Evolutionary conservation across 2,888 invertebrate genomes (phyloP).

Genomic region (Drosophila paramelanica): DNA sequence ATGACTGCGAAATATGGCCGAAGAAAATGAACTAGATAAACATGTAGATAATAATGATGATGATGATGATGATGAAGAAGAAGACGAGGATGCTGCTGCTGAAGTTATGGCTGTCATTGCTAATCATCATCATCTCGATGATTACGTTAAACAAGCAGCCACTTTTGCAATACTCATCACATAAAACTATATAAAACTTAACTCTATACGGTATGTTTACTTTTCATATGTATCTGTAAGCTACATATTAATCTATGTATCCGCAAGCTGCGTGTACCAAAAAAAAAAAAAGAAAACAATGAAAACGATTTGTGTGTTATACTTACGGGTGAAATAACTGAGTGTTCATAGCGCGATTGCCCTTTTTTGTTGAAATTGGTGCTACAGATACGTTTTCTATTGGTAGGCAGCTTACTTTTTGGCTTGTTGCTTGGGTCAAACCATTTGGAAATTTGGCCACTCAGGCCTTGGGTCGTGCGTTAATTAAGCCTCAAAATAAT

Average conservation of each 20-base stretch:
- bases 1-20: constrained; percentile 57
- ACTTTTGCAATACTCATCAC: constrained; percentile 54
- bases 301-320: constrained; percentile 13
- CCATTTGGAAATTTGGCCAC: constrained; percentile 26
- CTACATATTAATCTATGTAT: constrained; percentile 1
- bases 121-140: constrained; percentile 28
- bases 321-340: constrained; percentile 4
- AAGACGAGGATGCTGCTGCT: constrained; percentile 18
- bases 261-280: not conserved
- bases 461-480: constrained; percentile 39
- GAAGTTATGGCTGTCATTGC: constrained; percentile 16
- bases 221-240: constrained; percentile 1
- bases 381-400: constrained; percentile 24
- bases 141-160: constrained; percentile 16
- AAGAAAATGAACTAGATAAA: constrained; percentile 53
- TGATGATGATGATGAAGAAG: constrained; percentile 23
- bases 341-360: constrained; percentile 16
- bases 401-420: constrained; percentile 22
- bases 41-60: constrained; percentile 23
- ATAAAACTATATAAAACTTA: not conserved
- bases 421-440: constrained; percentile 35
- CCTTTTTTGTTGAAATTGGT: constrained; percentile 6
- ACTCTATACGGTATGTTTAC: not conserved
- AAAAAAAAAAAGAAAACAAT: constrained; percentile 16
- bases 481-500: constrained; percentile 37